Conservation (phyloP, 2,888 invertebrate genomes). For the Mythimna impura region DNA sequence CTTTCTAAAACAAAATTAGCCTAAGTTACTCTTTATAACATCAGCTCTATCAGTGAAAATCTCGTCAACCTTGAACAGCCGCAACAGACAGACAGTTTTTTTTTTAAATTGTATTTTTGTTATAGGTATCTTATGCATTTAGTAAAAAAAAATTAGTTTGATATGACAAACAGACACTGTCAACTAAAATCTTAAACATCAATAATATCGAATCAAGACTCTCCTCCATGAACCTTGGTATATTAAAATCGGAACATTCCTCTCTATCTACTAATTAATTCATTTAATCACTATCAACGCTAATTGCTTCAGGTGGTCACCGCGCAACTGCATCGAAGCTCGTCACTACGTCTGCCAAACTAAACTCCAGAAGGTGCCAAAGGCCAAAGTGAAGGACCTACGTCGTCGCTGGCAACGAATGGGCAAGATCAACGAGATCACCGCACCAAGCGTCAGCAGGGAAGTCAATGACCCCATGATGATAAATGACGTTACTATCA, state of each 20-base stretch:
- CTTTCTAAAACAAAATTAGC: too few species aligned
- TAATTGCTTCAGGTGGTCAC: constrained; percentile 91
- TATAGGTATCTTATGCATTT: too few species aligned
- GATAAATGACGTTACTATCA: constrained; percentile 80
- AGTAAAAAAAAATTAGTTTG: too few species aligned
- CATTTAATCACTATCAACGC: constrained; percentile 34
- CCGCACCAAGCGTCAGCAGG: constrained; percentile 81
- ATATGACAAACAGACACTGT: too few species aligned
- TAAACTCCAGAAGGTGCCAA: constrained; percentile 88
- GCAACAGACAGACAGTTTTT: too few species aligned
- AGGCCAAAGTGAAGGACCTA: constrained; percentile 85
- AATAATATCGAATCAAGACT: background rate
- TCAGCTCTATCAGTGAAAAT: too few species aligned
- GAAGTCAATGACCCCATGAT: constrained; percentile 80
- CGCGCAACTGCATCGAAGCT: constrained; percentile 91
- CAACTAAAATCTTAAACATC: background rate
- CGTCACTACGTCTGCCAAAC: constrained; percentile 94
- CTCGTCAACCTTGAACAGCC: too few species aligned
- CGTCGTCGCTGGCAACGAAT: constrained; percentile 86
- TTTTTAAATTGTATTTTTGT: too few species aligned
- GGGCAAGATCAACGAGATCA: constrained; percentile 90
- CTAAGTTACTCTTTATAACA: too few species aligned
- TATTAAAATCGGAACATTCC: background rate
- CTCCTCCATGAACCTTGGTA: background rate
- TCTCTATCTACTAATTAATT: background rate